Percentiles rank a stretch among this genome's conserved stretches.
These are phyloP conservation scores for Steinernema hermaphroditum DNA, from an alignment of 2,888 invertebrate species.

Conservation along the genomic window DNA sequence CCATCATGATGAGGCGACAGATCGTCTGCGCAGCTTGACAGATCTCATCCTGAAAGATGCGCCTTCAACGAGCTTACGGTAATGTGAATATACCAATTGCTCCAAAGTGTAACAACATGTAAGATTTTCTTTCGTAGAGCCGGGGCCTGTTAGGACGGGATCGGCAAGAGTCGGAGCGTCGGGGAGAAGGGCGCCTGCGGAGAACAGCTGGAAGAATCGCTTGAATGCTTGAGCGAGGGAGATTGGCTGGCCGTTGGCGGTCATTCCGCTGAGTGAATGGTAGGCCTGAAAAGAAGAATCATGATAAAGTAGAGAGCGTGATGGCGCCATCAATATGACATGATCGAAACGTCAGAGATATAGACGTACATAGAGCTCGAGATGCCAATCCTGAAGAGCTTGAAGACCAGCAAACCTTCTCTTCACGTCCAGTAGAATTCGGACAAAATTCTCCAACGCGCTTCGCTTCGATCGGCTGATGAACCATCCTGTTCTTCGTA, in stretches of 20 bases:
- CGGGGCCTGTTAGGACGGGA: constrained; percentile 73
- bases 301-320: neutral
- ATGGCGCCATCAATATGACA: too few relatives aligned
- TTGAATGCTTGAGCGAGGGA: constrained; percentile 86
- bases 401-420: constrained; percentile 85
- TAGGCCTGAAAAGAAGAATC: constrained; percentile 74
- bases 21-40: constrained; percentile 91
- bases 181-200: constrained; percentile 91
- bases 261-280: constrained; percentile 79
- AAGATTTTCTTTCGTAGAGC: constrained; percentile 69
- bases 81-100: constrained; percentile 71
- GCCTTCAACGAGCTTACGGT: neutral
- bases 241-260: constrained; percentile 78
- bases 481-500: constrained; percentile 94
- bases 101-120: constrained; percentile 85
- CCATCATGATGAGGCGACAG: constrained; percentile 76
- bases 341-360: too few relatives aligned
- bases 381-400: constrained; percentile 91
- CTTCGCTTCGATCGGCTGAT: constrained; percentile 96
- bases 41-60: constrained; percentile 77
- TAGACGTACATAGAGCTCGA: constrained; percentile 78
- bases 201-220: constrained; percentile 84
- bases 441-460: constrained; percentile 73
- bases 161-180: constrained; percentile 76
- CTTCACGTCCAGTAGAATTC: constrained; percentile 87